Evolutionary conservation across 2,888 invertebrate genomes (phyloP).

Genomic region (Apodemia hepburni): DNA sequence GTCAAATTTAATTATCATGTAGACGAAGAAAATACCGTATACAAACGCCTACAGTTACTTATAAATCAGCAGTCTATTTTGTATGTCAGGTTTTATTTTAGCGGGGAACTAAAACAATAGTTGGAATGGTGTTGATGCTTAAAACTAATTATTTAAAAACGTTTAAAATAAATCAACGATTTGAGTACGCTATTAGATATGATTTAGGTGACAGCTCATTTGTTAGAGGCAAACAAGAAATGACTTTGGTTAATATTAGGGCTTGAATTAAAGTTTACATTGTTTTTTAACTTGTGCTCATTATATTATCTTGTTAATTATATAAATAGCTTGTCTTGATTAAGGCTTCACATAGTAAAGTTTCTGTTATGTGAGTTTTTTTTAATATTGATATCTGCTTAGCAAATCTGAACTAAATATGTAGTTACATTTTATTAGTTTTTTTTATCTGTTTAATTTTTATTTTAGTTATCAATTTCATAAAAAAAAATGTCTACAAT

Average conservation of each 20-base stretch:
- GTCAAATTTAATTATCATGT: constrained; percentile 78
- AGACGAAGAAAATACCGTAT: constrained; percentile 49
- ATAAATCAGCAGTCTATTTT: constrained; percentile 56
- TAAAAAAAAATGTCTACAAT: no score
- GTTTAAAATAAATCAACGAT: constrained; percentile 75
- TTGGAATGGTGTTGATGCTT: constrained; percentile 68
- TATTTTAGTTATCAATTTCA: no score
- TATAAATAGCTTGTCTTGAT: no score
- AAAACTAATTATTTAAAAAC: constrained; percentile 70
- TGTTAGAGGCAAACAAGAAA: constrained; percentile 40
- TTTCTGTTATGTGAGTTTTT: no score
- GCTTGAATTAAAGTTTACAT: background rate
- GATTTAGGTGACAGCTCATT: constrained; percentile 72
- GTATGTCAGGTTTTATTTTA: constrained; percentile 17
- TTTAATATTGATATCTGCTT: no score
- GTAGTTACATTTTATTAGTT: no score
- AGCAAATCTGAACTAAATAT: no score
- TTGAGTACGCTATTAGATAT: constrained; percentile 64
- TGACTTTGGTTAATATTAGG: background rate
- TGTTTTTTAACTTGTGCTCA: background rate
- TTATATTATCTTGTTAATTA: background rate
- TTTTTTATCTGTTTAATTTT: no score
- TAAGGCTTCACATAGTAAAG: no score
- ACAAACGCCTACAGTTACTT: constrained; percentile 58
- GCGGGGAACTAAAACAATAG: constrained; percentile 66